These are phyloP conservation scores for Lymantria dispar DNA, from an alignment of 2,888 invertebrate genomes.

Conservation along the genomic window DNA sequence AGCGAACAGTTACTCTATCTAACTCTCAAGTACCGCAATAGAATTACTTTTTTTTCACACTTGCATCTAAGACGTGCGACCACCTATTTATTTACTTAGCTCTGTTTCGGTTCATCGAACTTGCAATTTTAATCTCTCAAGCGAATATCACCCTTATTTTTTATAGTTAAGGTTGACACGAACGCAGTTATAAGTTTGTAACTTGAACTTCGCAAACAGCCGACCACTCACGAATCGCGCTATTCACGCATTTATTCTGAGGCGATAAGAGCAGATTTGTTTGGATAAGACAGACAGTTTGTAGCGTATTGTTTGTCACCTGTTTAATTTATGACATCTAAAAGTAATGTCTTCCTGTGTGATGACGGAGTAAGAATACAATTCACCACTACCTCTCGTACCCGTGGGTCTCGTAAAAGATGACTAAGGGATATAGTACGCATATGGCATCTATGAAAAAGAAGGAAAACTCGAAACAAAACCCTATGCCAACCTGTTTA, in stretches of 20 bases:
- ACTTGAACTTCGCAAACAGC: slow-evolving; percentile 13
- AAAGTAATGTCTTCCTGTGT: no score
- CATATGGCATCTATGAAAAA: no score
- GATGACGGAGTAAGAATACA: no score
- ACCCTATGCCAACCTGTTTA: no score
- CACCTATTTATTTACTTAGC: slow-evolving; percentile 69
- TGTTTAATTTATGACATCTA: no score
- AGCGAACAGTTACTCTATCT: slow-evolving; percentile 27
- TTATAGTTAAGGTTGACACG: background rate
- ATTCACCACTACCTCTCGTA: no score
- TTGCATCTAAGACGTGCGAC: slow-evolving; percentile 46
- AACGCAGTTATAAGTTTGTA: slow-evolving; percentile 15
- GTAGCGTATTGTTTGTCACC: no score
- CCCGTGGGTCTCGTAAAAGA: no score
- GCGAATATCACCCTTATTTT: slow-evolving; percentile 22
- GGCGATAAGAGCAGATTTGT: slow-evolving; percentile 11
- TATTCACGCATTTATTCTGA: slow-evolving; percentile 32
- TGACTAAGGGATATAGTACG: no score
- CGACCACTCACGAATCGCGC: slow-evolving; percentile 21
- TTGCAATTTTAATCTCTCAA: slow-evolving; percentile 16
- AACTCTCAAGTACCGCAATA: slow-evolving; percentile 43
- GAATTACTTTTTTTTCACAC: slow-evolving; percentile 45
- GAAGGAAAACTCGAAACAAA: no score
- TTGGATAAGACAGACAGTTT: background rate
- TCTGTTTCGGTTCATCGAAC: slow-evolving; percentile 64